These are phyloP conservation scores for Pegoplata infirma DNA, from an alignment of 2,888 invertebrate genomes.

Conservation along the genomic window DNA sequence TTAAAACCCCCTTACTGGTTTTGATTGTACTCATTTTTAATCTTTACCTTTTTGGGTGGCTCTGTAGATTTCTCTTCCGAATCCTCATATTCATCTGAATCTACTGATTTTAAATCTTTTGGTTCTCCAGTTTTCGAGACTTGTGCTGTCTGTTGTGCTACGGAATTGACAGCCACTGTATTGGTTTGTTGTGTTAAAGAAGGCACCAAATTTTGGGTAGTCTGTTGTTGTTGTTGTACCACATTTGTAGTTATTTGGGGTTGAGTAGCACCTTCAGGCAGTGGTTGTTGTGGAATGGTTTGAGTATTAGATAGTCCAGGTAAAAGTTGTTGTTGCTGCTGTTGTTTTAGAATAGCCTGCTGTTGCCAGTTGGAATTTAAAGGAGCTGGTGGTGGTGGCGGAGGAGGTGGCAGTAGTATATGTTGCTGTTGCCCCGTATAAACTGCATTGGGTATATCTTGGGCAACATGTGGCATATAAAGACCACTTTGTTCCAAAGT, in stretches of 20 bases:
- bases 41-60: slow-evolving; percentile 71
- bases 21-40: too few species aligned
- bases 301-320: background rate
- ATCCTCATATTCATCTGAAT: slow-evolving; percentile 71
- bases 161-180: slow-evolving; percentile 10
- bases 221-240: slow-evolving; percentile 38
- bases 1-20: too few species aligned
- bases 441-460: slow-evolving; percentile 64
- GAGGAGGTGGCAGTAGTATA: slow-evolving; percentile 43
- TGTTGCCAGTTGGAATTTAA: slow-evolving; percentile 58
- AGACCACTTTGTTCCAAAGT: slow-evolving; percentile 72
- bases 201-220: slow-evolving; percentile 54
- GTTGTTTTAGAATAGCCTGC: slow-evolving; percentile 52
- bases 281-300: slow-evolving; percentile 40
- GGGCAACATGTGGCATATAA: slow-evolving; percentile 67
- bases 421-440: slow-evolving; percentile 62
- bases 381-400: slow-evolving; percentile 52
- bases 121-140: slow-evolving; percentile 59
- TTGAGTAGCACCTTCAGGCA: slow-evolving; percentile 19
- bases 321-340: slow-evolving; percentile 14
- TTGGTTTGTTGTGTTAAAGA: slow-evolving; percentile 48
- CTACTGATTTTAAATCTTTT: slow-evolving; percentile 37
- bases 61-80: slow-evolving; percentile 74
- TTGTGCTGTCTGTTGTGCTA: background rate
- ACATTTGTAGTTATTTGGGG: background rate